Evolutionary conservation across 2,888 invertebrate genomes (phyloP).

Genomic region (Himalopsyche tibetana): DNA sequence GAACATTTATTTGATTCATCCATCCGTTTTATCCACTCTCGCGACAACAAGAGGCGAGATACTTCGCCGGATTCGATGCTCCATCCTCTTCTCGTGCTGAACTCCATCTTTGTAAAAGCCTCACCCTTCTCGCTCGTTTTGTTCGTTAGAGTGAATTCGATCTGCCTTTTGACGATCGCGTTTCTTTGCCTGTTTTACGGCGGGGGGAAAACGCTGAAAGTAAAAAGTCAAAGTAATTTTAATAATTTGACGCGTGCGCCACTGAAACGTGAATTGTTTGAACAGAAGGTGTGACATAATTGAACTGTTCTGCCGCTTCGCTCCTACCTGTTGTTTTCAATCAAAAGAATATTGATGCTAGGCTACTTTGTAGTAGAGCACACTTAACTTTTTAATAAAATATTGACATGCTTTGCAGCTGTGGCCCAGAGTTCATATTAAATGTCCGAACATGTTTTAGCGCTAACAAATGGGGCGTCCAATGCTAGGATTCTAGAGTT

Average conservation of each 20-base stretch:
- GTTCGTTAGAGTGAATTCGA: constrained; percentile 54
- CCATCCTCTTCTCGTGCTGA: constrained; percentile 29
- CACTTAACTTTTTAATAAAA: constrained; percentile 14
- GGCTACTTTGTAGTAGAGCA: neutral
- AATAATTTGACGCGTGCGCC: constrained; percentile 48
- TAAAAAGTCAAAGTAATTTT: constrained; percentile 51
- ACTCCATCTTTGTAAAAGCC: constrained; percentile 21
- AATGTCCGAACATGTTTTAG: neutral
- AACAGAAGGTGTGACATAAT: constrained; percentile 37
- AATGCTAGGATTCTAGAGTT: no score
- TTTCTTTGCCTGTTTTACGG: constrained; percentile 47
- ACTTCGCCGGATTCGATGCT: constrained; percentile 39
- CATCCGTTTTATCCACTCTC: constrained; percentile 64
- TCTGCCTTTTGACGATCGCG: constrained; percentile 57
- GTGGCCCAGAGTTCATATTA: neutral
- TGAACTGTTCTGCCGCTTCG: constrained; percentile 11
- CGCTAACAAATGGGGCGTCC: neutral
- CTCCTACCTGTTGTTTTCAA: constrained; percentile 37
- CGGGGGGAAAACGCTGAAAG: constrained; percentile 1
- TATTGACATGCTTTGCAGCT: neutral
- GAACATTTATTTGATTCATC: constrained; percentile 64
- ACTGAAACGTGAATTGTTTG: constrained; percentile 42
- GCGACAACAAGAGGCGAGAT: constrained; percentile 58
- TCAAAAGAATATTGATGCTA: constrained; percentile 34
- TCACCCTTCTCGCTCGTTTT: constrained; percentile 18